phyloP scores from a whole-genome alignment of 2,888 invertebrate species.

The Metacarcinus magister region DNA sequence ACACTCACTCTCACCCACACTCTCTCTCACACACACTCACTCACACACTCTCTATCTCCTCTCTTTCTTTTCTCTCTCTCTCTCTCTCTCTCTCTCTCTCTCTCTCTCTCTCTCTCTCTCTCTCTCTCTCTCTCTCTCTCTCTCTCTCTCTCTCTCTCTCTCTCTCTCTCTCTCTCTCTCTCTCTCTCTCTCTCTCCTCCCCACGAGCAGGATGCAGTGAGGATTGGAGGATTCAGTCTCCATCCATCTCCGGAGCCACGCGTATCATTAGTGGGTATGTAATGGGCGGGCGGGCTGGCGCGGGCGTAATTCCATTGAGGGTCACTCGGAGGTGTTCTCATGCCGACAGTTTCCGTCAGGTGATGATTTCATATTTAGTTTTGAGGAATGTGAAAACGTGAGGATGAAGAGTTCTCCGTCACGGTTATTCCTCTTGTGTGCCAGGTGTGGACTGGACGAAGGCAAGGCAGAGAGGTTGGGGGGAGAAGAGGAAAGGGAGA shows the following conservation, averaged over 20 bases:
- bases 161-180: constrained; percentile 43
- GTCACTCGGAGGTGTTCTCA: not conserved
- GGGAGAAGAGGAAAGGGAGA: not conserved
- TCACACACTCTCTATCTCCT: too few relatives aligned
- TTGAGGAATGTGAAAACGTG: not conserved
- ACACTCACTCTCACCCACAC: too few relatives aligned
- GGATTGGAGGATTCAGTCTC: not conserved
- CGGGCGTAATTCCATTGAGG: not conserved
- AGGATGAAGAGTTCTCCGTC: not conserved
- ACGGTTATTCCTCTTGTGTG: not conserved
- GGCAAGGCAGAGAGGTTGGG: not conserved
- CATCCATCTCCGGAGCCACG: not conserved
- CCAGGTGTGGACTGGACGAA: not conserved
- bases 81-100: too few relatives aligned
- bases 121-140: constrained; percentile 26
- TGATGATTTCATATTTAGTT: constrained; percentile 38
- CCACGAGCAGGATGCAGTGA: not conserved
- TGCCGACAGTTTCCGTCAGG: constrained; percentile 2
- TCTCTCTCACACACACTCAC: too few relatives aligned
- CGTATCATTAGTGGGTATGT: not conserved
- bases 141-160: constrained; percentile 48
- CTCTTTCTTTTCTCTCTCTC: too few relatives aligned
- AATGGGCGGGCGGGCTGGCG: not conserved
- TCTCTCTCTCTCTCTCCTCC: not conserved
- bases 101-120: not conserved